phyloP scores from a whole-genome alignment of 1,140 invertebrate species.

The Drosophila punjabiensis region DNA sequence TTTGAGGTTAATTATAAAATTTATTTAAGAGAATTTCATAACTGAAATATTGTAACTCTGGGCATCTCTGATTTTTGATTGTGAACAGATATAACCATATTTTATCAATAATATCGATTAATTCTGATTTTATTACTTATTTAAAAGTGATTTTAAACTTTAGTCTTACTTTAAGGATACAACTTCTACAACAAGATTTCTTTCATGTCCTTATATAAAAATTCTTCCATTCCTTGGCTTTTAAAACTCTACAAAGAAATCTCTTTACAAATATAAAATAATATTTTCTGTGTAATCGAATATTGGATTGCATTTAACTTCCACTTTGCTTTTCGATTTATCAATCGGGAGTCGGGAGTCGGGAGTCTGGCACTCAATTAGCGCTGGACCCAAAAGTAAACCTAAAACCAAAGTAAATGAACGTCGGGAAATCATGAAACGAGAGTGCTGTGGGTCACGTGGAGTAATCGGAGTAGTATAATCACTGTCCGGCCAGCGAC shows the following conservation, averaged over 20 bases:
- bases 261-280: not conserved
- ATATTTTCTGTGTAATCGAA: not conserved
- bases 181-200: too few species aligned
- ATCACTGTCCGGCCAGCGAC: slow-evolving; percentile 25
- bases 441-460: slow-evolving; percentile 46
- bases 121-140: too few species aligned
- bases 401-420: slow-evolving; percentile 28
- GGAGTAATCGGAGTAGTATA: slow-evolving; percentile 33
- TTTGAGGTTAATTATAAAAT: not conserved
- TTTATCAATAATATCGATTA: too few species aligned
- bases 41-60: too few species aligned
- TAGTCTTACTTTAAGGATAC: too few species aligned
- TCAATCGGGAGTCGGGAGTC: slow-evolving; percentile 32
- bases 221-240: too few species aligned
- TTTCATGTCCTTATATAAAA: too few species aligned
- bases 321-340: slow-evolving; percentile 19
- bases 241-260: not conserved
- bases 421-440: slow-evolving; percentile 40
- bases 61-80: too few species aligned
- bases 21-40: not conserved
- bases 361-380: slow-evolving; percentile 52
- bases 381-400: slow-evolving; percentile 38
- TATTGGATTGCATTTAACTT: slow-evolving; percentile 2
- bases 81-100: too few species aligned
- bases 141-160: too few species aligned